These are phyloP conservation scores for Phrynosoma platyrhinos DNA, from an alignment of 2,113 vertebrate species.

Conservation along the genomic window DNA sequence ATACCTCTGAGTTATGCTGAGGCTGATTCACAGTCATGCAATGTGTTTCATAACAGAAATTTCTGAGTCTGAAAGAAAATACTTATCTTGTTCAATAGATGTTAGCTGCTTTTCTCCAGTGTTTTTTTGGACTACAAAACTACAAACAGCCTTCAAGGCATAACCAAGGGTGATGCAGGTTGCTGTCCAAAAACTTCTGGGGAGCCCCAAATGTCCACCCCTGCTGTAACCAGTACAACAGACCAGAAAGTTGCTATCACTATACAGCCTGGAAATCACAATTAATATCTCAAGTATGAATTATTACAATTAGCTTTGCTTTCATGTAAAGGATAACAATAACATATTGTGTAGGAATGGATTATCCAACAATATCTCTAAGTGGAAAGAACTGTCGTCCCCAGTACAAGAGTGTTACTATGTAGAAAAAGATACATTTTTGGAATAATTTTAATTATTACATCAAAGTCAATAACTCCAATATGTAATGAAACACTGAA, in stretches of 20 bases:
- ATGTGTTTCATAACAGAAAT: background rate
- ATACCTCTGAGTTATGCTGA: background rate
- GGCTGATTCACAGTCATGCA: background rate
- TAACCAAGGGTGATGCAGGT: too few species aligned
- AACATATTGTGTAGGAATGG: background rate
- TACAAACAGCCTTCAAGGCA: too few species aligned
- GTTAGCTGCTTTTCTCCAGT: too few species aligned
- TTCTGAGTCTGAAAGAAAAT: background rate
- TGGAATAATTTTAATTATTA: background rate
- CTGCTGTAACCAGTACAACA: background rate
- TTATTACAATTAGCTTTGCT: background rate
- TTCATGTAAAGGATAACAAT: background rate
- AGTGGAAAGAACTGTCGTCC: background rate
- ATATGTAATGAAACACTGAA: conserved; percentile 45
- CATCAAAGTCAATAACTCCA: conserved; percentile 15
- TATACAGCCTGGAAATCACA: background rate
- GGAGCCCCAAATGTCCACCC: too few species aligned
- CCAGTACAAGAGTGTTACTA: background rate
- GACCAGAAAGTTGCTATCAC: background rate
- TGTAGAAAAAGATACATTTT: background rate
- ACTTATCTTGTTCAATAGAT: too few species aligned
- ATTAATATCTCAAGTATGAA: background rate
- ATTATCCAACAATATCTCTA: background rate
- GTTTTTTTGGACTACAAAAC: too few species aligned
- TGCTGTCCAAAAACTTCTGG: background rate